Evolutionary conservation across 2,797 vertebrate genomes (phyloP).

Genomic region (Labroides dimidiatus): DNA sequence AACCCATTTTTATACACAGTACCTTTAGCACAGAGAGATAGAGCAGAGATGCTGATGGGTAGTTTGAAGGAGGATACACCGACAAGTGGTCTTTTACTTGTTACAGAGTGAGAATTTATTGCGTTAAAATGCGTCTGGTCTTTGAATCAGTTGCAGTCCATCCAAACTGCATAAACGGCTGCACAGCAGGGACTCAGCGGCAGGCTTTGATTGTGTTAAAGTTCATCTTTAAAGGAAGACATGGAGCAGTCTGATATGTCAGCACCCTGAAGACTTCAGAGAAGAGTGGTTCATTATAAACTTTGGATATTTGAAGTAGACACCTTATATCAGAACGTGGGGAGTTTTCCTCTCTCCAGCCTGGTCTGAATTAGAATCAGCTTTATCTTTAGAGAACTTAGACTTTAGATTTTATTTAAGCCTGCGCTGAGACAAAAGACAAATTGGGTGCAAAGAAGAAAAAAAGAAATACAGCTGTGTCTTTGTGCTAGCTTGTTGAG

Average conservation of each 20-base stretch:
- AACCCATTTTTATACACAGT: too few relatives aligned
- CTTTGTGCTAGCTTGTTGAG: background rate
- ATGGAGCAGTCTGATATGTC: background rate
- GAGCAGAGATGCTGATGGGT: too few relatives aligned
- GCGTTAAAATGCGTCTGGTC: background rate
- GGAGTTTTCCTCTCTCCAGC: background rate
- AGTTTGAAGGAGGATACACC: too few relatives aligned
- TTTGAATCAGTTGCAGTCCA: background rate
- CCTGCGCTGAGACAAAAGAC: background rate
- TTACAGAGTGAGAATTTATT: background rate
- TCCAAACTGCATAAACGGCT: background rate
- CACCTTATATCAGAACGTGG: background rate
- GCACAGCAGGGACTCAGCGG: conserved; percentile 1
- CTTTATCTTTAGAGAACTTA: background rate
- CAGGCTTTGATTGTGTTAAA: background rate
- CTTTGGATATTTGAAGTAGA: background rate
- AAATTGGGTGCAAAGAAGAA: background rate
- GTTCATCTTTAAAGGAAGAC: background rate
- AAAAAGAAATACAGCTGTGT: background rate
- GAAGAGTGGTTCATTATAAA: background rate
- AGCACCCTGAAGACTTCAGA: background rate
- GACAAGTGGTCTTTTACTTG: too few relatives aligned
- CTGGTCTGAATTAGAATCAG: background rate
- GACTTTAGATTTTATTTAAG: background rate
- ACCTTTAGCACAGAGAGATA: too few relatives aligned